phyloP scores from a whole-genome alignment of 2,113 vertebrate genomes.

The Phaethon lepturus region DNA sequence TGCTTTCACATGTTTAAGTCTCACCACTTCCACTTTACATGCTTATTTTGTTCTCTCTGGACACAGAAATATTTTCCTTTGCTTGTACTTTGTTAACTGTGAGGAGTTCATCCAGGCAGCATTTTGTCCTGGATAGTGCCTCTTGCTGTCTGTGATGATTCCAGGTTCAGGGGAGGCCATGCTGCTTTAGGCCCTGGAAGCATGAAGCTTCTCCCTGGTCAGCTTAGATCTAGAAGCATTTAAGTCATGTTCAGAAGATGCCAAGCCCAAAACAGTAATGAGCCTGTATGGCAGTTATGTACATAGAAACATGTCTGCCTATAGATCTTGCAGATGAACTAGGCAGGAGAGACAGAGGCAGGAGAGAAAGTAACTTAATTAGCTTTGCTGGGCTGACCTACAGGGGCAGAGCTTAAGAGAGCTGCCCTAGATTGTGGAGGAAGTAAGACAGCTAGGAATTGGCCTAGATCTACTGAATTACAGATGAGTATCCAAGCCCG shows the following conservation, averaged over 20 bases:
- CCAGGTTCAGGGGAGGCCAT: too few species aligned
- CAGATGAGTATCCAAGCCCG: neutral
- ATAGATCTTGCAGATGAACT: neutral
- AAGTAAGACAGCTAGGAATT: neutral
- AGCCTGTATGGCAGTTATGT: neutral
- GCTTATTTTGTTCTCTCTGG: neutral
- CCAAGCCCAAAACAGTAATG: neutral
- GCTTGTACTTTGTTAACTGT: neutral
- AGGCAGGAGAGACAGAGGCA: neutral
- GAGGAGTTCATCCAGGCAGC: neutral
- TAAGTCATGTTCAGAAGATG: neutral
- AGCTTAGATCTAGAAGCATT: neutral
- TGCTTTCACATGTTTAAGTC: neutral
- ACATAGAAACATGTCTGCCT: neutral
- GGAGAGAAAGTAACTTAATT: neutral
- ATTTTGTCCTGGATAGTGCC: neutral
- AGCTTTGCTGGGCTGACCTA: neutral
- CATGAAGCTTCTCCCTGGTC: neutral
- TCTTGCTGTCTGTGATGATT: neutral
- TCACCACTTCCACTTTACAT: neutral
- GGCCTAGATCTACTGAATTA: neutral
- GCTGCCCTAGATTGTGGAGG: neutral
- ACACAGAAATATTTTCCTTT: neutral
- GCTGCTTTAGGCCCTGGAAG: neutral
- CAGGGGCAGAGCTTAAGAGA: neutral